Evolutionary conservation across 2,113 vertebrate genomes (phyloP).

Genomic region (Ciconia boyciana): DNA sequence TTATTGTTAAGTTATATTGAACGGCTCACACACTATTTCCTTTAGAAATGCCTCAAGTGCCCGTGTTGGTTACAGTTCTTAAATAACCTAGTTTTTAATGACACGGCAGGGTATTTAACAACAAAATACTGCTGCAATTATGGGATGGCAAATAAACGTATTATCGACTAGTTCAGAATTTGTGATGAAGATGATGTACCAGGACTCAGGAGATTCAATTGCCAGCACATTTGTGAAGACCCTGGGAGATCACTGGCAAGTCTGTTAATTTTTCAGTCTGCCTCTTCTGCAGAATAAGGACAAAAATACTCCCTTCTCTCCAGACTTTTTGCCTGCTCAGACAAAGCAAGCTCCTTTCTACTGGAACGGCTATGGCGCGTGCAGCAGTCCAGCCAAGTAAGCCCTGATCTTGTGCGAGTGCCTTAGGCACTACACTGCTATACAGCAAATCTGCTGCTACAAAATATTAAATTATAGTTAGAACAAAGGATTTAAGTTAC

Average conservation of each 20-base stretch:
- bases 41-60: slow-evolving; percentile 42
- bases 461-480: background rate
- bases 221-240: background rate
- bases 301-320: background rate
- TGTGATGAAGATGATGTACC: background rate
- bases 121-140: slow-evolving; percentile 40
- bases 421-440: background rate
- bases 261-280: background rate
- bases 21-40: background rate
- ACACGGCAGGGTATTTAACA: slow-evolving; percentile 33
- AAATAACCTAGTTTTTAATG: slow-evolving; percentile 43
- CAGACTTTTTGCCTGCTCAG: background rate
- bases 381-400: background rate
- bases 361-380: fast-evolving
- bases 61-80: slow-evolving; percentile 3
- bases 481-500: background rate
- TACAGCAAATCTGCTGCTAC: background rate
- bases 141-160: slow-evolving; percentile 1
- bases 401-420: background rate
- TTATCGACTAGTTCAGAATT: slow-evolving; percentile 16
- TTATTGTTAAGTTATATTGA: background rate
- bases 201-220: background rate
- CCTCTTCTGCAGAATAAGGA: background rate
- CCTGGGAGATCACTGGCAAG: background rate
- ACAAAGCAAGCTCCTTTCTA: background rate